Conservation (phyloP, 2,113 vertebrate genomes). For the Motacilla alba region DNA sequence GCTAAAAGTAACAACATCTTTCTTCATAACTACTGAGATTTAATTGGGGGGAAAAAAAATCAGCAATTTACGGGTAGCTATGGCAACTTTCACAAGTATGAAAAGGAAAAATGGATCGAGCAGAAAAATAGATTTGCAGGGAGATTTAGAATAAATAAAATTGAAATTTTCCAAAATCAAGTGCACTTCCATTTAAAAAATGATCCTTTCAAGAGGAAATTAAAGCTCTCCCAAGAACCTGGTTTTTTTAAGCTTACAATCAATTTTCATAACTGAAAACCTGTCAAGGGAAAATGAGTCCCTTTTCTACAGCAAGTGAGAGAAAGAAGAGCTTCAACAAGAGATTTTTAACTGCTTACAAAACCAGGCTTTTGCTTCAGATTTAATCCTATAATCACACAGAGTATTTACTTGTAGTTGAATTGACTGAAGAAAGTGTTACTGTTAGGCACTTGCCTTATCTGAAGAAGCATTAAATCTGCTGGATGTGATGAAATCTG, state of each 20-base stretch:
- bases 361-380: conserved; percentile 21
- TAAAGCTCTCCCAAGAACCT: background rate
- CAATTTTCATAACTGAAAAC: background rate
- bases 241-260: background rate
- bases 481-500: conserved; percentile 44
- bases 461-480: conserved; percentile 21
- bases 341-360: conserved; percentile 32
- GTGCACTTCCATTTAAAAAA: background rate
- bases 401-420: conserved; percentile 19
- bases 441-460: conserved; percentile 1
- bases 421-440: conserved; percentile 39
- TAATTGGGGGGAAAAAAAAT: background rate
- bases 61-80: conserved; percentile 9
- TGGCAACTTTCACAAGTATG: background rate
- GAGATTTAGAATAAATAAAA: conserved; percentile 3
- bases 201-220: background rate
- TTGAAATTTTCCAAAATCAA: background rate
- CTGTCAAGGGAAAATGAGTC: background rate
- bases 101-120: conserved; percentile 3
- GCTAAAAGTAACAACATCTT: background rate
- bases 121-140: background rate
- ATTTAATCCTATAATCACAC: conserved; percentile 54
- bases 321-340: background rate
- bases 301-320: background rate
- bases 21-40: background rate